phyloP scores from a whole-genome alignment of 2,113 vertebrate species.

The Poeciliopsis occidentalis region DNA sequence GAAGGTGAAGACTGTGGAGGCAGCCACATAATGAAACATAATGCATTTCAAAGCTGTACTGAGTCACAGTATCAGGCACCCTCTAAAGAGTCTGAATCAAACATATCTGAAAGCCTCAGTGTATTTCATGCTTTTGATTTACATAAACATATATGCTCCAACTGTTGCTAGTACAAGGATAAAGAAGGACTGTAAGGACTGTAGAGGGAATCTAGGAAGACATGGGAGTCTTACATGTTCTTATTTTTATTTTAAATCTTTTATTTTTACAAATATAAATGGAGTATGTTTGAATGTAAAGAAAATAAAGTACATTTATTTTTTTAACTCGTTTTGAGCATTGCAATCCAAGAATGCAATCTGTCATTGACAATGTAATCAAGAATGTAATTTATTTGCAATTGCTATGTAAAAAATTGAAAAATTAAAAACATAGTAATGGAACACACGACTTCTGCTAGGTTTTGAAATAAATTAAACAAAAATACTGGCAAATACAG shows the following conservation, averaged over 20 bases:
- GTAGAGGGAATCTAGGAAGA: neutral
- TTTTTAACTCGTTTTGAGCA: neutral
- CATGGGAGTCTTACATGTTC: slow-evolving; percentile 1
- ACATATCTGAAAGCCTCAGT: slow-evolving; percentile 20
- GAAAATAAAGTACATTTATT: neutral
- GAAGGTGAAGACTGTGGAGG: slow-evolving; percentile 67
- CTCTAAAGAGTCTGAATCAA: slow-evolving; percentile 24
- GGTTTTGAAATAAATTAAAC: slow-evolving; percentile 33
- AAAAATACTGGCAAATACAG: slow-evolving; percentile 25
- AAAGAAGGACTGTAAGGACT: too few species aligned
- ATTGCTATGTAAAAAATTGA: too few species aligned
- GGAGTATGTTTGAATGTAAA: neutral
- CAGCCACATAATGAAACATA: slow-evolving; percentile 63
- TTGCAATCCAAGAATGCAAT: neutral
- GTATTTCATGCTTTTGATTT: slow-evolving; percentile 11
- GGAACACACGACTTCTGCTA: slow-evolving; percentile 29
- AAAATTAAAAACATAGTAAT: neutral
- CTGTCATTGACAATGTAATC: too few species aligned
- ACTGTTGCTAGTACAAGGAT: slow-evolving; percentile 1
- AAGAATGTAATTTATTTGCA: too few species aligned
- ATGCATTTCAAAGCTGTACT: slow-evolving; percentile 50
- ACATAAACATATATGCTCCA: slow-evolving; percentile 14
- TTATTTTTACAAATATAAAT: neutral
- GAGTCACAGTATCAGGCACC: slow-evolving; percentile 55
- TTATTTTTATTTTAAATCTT: slow-evolving; percentile 4